Conservation (phyloP, 2,113 vertebrate genomes). For the Ageneiosus marmoratus region DNA sequence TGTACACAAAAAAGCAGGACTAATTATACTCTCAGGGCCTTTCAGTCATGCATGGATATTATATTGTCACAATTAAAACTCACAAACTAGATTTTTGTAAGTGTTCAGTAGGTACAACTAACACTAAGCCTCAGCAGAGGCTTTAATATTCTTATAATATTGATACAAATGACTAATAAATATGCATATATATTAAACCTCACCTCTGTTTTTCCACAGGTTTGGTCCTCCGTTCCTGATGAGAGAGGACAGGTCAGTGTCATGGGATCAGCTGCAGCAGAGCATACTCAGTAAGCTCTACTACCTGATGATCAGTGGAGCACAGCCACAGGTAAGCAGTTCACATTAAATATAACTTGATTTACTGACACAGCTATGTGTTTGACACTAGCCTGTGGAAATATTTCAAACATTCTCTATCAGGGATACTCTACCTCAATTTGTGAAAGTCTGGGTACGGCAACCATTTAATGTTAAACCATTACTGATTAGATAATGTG, state of each 20-base stretch:
- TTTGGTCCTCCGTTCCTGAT: conserved; percentile 91
- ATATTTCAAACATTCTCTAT: neutral
- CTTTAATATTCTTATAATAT: neutral
- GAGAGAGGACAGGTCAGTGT: conserved; percentile 81
- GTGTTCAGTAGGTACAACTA: neutral
- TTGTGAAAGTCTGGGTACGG: neutral
- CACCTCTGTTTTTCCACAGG: conserved; percentile 64
- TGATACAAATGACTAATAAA: neutral
- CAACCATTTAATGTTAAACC: neutral
- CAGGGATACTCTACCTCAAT: too few species aligned
- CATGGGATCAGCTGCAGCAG: conserved; percentile 89
- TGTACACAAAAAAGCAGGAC: neutral
- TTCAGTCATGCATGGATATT: neutral
- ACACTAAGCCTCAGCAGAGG: neutral
- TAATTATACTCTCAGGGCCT: neutral
- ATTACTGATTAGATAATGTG: neutral
- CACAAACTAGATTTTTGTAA: neutral
- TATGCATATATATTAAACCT: neutral
- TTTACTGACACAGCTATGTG: neutral
- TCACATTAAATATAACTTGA: neutral
- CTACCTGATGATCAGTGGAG: conserved; percentile 83
- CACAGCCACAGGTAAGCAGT: conserved; percentile 73
- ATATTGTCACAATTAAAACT: neutral
- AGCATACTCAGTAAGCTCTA: conserved; percentile 84
- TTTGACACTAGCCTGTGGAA: neutral